Base-by-base conservation (phyloP, 2,113 vertebrate genomes). In the Onychostoma macrolepis region DNA sequence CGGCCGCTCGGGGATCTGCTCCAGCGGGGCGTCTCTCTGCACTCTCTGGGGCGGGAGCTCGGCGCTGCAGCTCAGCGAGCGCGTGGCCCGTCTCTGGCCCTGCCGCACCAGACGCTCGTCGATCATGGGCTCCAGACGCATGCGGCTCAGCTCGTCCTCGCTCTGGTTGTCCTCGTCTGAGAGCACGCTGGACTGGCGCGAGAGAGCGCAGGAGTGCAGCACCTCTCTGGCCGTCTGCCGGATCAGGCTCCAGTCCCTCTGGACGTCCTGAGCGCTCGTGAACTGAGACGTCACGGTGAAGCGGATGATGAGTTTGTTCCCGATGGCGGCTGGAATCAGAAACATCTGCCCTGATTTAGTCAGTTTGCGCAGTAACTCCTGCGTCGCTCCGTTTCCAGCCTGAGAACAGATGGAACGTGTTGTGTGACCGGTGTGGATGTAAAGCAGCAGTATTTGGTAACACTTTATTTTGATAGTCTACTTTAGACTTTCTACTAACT, bases 231-330 rank as follows among this genome's bases (percentile, higher is more conserved):
- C 96, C 1, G 92, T 95, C 38, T 96, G 94, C 83, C 92, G 95
- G 89, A 99, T 99, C 89, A 97, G 91, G 85, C 75, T 90, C 98
- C 98, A 99, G 93, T 99, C 98, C 48, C 92, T 95, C 26, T 95
- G 93, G 87, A 99, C 96, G 84, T 99, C 98, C 11, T 96, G 95
- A 12, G 90, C 93, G 6, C 96, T 96, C 26, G 98, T 99, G 92
- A 96, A 96, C 94, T 99, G 98, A 10, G 98, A 99, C 0, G 98
- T 99, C 89, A 99, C 97, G 0, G 97, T 95, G 83, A 99, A 99
- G 83, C 98, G 96, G 85, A 99, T 97, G 87, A 99, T 98, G 87
- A 97, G 87, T 90, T 97, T 97, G 89, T 95, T 95, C 58, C 87
- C 91, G 85, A 99, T 89, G 4, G 96, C 96, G 3, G 97, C 96